Conservation (phyloP, 2,113 vertebrate species). For the Hyperopisus bebe region DNA sequence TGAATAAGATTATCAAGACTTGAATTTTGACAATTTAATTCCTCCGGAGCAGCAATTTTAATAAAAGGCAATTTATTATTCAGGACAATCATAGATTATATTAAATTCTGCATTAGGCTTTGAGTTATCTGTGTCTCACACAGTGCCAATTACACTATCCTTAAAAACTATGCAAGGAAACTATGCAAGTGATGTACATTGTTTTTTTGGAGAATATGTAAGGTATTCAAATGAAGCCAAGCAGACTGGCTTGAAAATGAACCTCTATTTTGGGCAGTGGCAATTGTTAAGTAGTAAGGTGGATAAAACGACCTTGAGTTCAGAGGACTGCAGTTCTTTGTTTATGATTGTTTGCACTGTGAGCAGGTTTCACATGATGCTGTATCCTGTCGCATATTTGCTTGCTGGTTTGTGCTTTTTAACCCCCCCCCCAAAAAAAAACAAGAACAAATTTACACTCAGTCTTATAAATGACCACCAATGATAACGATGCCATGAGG, state of each 20-base stretch:
- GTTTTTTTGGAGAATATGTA: not conserved
- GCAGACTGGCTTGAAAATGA: not conserved
- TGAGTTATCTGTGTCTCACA: not conserved
- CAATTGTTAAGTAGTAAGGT: not conserved
- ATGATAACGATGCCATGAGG: constrained; percentile 16
- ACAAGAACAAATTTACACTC: not conserved
- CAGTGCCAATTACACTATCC: not conserved
- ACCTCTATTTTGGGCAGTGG: constrained; percentile 8
- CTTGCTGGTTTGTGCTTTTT: constrained; percentile 19
- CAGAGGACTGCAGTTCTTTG: not conserved
- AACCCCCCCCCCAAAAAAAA: not conserved
- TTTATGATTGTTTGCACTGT: not conserved
- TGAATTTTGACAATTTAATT: constrained; percentile 17
- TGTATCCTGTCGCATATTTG: not conserved
- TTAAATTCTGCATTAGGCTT: constrained; percentile 2
- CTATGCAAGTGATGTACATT: constrained; percentile 16
- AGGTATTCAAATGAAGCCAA: not conserved
- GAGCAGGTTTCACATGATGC: not conserved
- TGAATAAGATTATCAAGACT: constrained; percentile 12
- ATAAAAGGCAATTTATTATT: constrained; percentile 17
- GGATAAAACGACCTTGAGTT: not conserved
- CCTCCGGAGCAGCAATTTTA: constrained; percentile 10
- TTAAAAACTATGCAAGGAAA: not conserved
- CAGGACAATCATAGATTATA: constrained; percentile 18
- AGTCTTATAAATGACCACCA: constrained; percentile 36